phyloP scores from a whole-genome alignment of 1,140 invertebrate genomes.

The Agrypnia vestita region DNA sequence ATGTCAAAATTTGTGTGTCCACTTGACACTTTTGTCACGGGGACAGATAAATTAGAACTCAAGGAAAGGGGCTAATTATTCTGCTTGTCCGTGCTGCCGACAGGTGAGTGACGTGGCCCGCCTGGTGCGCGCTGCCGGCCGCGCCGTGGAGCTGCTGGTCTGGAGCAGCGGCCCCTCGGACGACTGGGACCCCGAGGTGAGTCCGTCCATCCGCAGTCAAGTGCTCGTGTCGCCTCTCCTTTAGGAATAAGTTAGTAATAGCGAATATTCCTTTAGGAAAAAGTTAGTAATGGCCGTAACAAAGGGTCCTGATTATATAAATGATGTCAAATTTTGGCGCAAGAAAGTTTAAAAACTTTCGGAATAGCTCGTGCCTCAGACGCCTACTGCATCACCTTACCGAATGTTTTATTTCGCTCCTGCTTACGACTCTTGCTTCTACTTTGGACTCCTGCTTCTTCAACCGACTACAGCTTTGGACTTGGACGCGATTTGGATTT shows the following conservation, averaged over 20 bases:
- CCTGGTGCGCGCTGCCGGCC: slow-evolving; percentile 54
- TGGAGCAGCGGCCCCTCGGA: slow-evolving; percentile 70
- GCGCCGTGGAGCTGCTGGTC: slow-evolving; percentile 66
- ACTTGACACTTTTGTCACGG: not conserved
- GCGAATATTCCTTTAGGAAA: not conserved
- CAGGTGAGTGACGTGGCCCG: slow-evolving; percentile 65
- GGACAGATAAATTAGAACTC: not conserved
- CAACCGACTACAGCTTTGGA: too few species aligned
- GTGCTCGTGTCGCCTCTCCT: not conserved
- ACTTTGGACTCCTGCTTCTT: too few species aligned
- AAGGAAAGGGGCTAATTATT: not conserved
- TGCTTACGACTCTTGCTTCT: too few species aligned
- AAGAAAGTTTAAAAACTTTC: not conserved
- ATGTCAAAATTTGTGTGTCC: not conserved
- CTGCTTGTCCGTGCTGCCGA: not conserved
- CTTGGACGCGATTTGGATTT: too few species aligned
- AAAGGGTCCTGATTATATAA: too few species aligned
- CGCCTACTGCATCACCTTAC: not conserved
- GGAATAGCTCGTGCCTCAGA: not conserved
- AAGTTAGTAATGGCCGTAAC: not conserved
- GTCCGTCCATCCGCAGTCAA: not conserved
- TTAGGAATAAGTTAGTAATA: not conserved
- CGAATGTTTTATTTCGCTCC: too few species aligned
- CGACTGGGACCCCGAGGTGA: slow-evolving; percentile 70
- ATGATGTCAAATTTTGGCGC: too few species aligned